Conservation (phyloP, 2,797 vertebrate species). For the Lacerta viridis region DNA sequence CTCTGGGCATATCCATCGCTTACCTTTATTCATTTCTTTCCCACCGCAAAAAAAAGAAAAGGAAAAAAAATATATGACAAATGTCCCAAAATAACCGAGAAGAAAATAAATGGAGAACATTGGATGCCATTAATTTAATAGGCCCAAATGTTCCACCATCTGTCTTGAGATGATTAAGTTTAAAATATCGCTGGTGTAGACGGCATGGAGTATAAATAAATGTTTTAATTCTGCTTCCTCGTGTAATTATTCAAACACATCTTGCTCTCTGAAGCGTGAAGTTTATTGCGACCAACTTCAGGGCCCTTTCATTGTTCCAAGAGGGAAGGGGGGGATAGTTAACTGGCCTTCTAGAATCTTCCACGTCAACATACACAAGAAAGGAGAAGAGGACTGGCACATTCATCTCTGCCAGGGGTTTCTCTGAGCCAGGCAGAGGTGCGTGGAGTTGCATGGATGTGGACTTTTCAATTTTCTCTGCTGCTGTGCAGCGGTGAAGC, state of each 20-base stretch:
- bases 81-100: constrained; percentile 41
- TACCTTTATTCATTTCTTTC: neutral
- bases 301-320: neutral
- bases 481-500: neutral
- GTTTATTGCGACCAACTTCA: neutral
- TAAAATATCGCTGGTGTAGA: constrained; percentile 81
- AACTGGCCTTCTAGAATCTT: neutral
- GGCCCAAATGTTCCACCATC: constrained; percentile 80
- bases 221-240: constrained; percentile 74
- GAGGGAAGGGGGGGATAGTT: too few relatives aligned
- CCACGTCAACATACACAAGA: neutral
- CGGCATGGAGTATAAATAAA: constrained; percentile 79
- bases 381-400: too few relatives aligned
- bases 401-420: neutral
- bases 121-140: constrained; percentile 79
- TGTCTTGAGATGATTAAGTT: constrained; percentile 82
- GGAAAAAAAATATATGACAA: constrained; percentile 21
- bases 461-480: too few relatives aligned
- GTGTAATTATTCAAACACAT: constrained; percentile 48
- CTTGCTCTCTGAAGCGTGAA: constrained; percentile 19
- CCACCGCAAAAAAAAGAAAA: fast-evolving
- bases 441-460: too few relatives aligned
- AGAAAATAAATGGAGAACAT: constrained; percentile 73
- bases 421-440: neutral
- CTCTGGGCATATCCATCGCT: too few relatives aligned